These are phyloP conservation scores for Acipenser oxyrinchus DNA, from an alignment of 2,797 vertebrate genomes.

Conservation along the genomic window DNA sequence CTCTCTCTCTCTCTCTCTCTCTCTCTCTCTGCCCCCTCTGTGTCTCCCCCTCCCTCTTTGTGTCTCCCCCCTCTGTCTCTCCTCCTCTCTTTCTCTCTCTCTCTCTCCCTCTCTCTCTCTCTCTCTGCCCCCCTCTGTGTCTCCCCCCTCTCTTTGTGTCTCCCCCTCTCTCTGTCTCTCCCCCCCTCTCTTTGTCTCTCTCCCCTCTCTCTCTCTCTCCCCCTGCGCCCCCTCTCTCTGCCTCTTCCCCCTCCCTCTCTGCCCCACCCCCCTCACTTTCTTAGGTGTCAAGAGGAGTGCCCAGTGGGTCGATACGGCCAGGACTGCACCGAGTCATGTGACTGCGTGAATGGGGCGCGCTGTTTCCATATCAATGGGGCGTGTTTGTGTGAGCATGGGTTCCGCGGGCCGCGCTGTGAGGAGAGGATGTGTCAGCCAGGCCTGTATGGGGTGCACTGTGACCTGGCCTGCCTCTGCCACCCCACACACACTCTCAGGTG, in stretches of 20 bases:
- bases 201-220: no score
- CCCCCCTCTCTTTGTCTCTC: no score
- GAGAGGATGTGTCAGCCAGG: conserved; percentile 64
- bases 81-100: no score
- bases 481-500: conserved; percentile 77
- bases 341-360: conserved; percentile 76
- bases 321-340: conserved; percentile 70
- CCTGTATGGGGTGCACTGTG: conserved; percentile 70
- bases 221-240: no score
- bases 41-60: no score
- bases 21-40: background rate
- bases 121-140: no score
- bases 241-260: no score
- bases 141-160: no score
- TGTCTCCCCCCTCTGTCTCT: no score
- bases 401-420: conserved; percentile 68
- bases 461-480: conserved; percentile 69
- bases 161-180: no score
- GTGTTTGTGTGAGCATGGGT: conserved; percentile 83
- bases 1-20: no score
- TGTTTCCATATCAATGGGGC: conserved; percentile 83
- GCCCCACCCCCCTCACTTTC: background rate
- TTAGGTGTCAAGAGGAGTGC: conserved; percentile 80
- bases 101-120: no score
- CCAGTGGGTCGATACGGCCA: conserved; percentile 67